phyloP scores from a whole-genome alignment of 2,113 vertebrate genomes.

The Paedocypris sp. region DNA sequence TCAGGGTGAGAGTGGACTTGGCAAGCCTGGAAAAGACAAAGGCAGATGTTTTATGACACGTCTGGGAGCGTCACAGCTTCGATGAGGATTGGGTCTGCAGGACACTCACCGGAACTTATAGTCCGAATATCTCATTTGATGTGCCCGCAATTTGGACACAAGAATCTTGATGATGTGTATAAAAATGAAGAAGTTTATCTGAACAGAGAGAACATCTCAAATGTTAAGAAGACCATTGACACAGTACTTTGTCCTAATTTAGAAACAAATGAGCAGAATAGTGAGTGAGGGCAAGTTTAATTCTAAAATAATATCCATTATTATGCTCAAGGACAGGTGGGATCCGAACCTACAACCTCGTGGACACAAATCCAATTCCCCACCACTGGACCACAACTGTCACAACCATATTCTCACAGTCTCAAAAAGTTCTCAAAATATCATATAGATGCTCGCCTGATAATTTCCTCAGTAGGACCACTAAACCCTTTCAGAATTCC shows the following conservation, averaged over 20 bases:
- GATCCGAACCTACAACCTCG: too few species aligned
- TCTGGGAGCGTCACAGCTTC: too few species aligned
- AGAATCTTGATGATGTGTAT: slow-evolving; percentile 84
- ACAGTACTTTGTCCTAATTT: too few species aligned
- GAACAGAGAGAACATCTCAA: slow-evolving; percentile 16
- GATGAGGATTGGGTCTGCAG: not conserved
- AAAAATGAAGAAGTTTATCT: slow-evolving; percentile 96
- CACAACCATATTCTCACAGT: not conserved
- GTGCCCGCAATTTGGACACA: slow-evolving; percentile 79
- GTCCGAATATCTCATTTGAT: slow-evolving; percentile 87
- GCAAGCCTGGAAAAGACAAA: slow-evolving; percentile 66
- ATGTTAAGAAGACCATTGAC: too few species aligned
- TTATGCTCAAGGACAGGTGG: too few species aligned
- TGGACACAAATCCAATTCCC: too few species aligned
- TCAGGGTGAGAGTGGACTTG: slow-evolving; percentile 87
- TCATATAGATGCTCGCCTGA: not conserved
- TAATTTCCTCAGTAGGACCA: not conserved
- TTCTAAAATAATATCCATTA: too few species aligned
- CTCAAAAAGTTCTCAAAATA: not conserved
- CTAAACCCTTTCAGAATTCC: not conserved
- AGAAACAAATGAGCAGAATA: too few species aligned
- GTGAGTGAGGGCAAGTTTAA: too few species aligned
- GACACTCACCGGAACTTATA: slow-evolving; percentile 78
- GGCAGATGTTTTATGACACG: not conserved
- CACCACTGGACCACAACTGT: too few species aligned